A percentile compares a stretch with the other conserved stretches of the same genome.
Conservation (phyloP, 2,888 invertebrate genomes). For the Idaea straminata region DNA sequence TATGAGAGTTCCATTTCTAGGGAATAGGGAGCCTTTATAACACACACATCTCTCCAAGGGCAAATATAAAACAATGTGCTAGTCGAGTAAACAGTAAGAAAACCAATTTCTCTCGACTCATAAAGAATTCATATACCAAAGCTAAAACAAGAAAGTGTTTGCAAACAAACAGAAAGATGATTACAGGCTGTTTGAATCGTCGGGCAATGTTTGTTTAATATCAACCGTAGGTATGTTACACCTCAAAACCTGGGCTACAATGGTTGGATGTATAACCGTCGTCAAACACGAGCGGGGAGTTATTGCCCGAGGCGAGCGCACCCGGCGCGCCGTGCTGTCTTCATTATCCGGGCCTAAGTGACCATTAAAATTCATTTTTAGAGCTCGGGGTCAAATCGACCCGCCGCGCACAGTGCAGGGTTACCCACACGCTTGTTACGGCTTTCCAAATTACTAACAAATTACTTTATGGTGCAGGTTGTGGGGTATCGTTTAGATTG, state of each 20-base stretch:
- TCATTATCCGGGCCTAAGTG: conserved; percentile 62
- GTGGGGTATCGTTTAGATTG: conserved; percentile 1
- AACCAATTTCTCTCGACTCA: conserved; percentile 26
- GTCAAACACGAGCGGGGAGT: conserved; percentile 33
- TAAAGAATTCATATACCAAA: conserved; percentile 23
- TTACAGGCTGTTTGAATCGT: conserved; percentile 18
- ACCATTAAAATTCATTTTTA: conserved; percentile 74
- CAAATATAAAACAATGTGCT: conserved; percentile 1
- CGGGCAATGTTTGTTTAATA: conserved; percentile 24
- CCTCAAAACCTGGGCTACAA: conserved; percentile 29
- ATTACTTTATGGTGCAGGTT: conserved; percentile 16
- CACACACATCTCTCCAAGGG: neutral
- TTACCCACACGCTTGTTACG: conserved; percentile 11
- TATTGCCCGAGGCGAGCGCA: conserved; percentile 37
- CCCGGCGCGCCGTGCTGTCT: conserved; percentile 45
- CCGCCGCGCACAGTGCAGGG: conserved; percentile 23
- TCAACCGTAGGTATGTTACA: conserved; percentile 23
- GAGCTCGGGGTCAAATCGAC: conserved; percentile 39
- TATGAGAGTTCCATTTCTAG: neutral
- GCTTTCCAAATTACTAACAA: conserved; percentile 23
- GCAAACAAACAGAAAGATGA: conserved; percentile 25
- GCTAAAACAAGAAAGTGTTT: conserved; percentile 17
- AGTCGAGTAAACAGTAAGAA: conserved; percentile 8
- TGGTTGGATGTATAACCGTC: conserved; percentile 20
- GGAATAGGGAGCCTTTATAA: neutral